A percentile compares a stretch with the other conserved stretches of the same genome.
phyloP scores from a whole-genome alignment of 2,797 vertebrate species.

The Acipenser ruthenus region DNA sequence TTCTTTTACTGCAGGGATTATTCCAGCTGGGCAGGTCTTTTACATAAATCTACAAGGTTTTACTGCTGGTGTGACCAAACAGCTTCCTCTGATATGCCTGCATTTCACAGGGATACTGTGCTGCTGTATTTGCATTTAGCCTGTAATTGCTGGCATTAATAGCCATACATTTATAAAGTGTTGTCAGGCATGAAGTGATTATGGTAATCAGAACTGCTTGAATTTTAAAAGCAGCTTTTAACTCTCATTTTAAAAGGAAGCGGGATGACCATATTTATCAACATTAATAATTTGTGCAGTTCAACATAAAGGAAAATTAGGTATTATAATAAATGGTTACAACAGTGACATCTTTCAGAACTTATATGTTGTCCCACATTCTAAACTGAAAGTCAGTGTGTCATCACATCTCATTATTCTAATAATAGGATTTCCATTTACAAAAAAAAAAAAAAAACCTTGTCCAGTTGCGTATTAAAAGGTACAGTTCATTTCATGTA shows the following conservation, averaged over 20 bases:
- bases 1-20: neutral
- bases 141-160: constrained; percentile 55
- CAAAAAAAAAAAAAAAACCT: no score
- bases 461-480: no score
- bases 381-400: no score
- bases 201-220: constrained; percentile 46
- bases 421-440: no score
- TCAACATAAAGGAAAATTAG: neutral
- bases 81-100: neutral
- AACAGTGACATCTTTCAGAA: neutral
- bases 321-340: neutral
- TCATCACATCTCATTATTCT: no score
- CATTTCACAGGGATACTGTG: neutral
- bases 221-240: constrained; percentile 45
- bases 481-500: no score
- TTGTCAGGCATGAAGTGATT: constrained; percentile 54
- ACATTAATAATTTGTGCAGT: constrained; percentile 39
- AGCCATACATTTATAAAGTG: constrained; percentile 48
- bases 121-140: constrained; percentile 47
- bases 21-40: no score
- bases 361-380: neutral
- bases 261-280: constrained; percentile 26
- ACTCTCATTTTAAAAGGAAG: constrained; percentile 17
- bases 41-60: no score
- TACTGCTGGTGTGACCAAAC: no score